Evolutionary conservation across 2,113 vertebrate species (phyloP), one percentile per base, ranked within the genome.

Genomic region (Neoarius graeffei): DNA sequence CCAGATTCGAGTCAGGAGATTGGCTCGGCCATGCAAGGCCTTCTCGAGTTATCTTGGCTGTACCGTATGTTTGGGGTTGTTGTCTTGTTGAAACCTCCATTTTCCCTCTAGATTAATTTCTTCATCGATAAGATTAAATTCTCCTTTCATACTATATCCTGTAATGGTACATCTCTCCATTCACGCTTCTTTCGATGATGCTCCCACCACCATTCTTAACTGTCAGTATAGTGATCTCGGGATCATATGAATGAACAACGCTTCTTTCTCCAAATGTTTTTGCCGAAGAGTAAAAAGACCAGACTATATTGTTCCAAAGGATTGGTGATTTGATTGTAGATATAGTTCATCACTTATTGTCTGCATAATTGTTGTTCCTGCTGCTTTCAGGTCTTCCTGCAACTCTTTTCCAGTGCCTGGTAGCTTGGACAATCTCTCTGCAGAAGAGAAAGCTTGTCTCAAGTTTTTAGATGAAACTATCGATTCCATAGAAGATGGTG

Each of bases 391-490:
- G 71, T 74, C 71, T 48, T 74, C 35, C 17, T 48, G 71, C 71
- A 48, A 74, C 35, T 74, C 71, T 74, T 20, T 74, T 48, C 71
- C 71, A 9, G 35, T 0, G 95, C 50, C 23, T 52, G 42, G 23
- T 23, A 3, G 19, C 71, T 52, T 8, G 0, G 3, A 77, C 1
- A 23, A 77, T 77, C 74, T 52, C 67, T 98, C 98, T 0, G 95
- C 96, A 27, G 98, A 98, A 69, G 98, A 99, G 90, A 97, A 96
- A 25, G 98, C 97, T 79, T 98, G 97, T 35, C 92, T 99, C 91
- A 95, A 97, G 93, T 98, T 99, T 94, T 92, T 99, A 88, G 97
- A 99, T 90, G 96, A 98, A 91, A 98, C 98, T 1, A 97, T 99
- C 6, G 96, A 98, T 90, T 97, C 97, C 0, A 86, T 99, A 92